phyloP scores from a whole-genome alignment of 2,888 invertebrate species.

The Onthophagus sagittarius region DNA sequence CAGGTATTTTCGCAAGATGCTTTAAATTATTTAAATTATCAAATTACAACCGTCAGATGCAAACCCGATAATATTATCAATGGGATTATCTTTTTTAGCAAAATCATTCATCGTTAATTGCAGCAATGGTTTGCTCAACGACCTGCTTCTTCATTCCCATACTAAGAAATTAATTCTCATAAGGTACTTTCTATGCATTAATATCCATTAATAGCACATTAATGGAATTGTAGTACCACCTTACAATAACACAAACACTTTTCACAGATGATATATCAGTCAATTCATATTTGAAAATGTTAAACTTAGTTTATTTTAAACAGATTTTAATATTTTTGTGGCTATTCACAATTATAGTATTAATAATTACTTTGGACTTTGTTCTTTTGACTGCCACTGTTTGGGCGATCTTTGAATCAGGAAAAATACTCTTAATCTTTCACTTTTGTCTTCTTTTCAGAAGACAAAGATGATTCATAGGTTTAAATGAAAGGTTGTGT shows the following conservation, averaged over 20 bases:
- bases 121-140: background rate
- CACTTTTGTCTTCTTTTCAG: too few relatives aligned
- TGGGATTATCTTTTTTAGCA: conserved; percentile 28
- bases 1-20: conserved; percentile 32
- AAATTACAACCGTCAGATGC: conserved; percentile 39
- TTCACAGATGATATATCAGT: conserved; percentile 34
- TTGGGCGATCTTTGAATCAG: background rate
- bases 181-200: background rate
- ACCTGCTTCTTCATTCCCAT: background rate
- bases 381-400: background rate
- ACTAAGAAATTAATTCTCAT: background rate
- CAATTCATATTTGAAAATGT: conserved; percentile 33
- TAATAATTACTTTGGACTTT: background rate
- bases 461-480: conserved; percentile 27
- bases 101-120: conserved; percentile 14
- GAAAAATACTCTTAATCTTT: conserved; percentile 1
- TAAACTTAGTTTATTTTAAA: conserved; percentile 31
- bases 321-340: conserved; percentile 22
- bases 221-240: background rate
- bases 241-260: conserved; percentile 25
- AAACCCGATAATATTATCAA: conserved; percentile 40
- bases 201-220: too few relatives aligned
- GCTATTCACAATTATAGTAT: background rate
- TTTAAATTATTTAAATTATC: conserved; percentile 38
- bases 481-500: conserved; percentile 34